These are phyloP conservation scores for Onychostoma macrolepis DNA, from an alignment of 2,113 vertebrate genomes.

Conservation along the genomic window DNA sequence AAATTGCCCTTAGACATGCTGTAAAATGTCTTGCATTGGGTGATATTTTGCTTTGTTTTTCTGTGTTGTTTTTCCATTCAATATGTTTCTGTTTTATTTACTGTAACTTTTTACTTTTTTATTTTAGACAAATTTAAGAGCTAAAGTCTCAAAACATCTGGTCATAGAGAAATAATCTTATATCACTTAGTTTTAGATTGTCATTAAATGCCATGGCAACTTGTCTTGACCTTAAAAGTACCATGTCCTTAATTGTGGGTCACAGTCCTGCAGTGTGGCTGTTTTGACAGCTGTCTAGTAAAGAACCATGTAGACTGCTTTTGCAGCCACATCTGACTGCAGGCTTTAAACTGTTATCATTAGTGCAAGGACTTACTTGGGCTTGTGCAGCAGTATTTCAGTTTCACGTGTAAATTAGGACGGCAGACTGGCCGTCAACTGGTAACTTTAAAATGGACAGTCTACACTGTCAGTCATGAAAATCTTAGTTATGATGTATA, in stretches of 20 bases:
- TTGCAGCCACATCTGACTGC: not conserved
- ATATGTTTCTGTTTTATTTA: not conserved
- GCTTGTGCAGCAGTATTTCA: not conserved
- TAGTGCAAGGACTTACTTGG: not conserved
- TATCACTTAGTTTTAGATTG: not conserved
- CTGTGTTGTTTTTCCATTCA: not conserved
- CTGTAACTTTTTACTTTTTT: no score
- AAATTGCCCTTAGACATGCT: not conserved
- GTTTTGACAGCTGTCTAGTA: constrained; percentile 2
- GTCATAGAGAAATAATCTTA: not conserved
- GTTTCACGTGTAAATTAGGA: not conserved
- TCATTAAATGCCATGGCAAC: not conserved
- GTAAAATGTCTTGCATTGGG: not conserved
- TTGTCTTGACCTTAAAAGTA: not conserved
- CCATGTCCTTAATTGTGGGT: not conserved
- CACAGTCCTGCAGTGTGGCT: not conserved
- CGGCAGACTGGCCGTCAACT: not conserved
- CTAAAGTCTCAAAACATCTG: not conserved
- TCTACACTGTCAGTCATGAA: not conserved
- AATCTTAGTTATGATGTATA: not conserved
- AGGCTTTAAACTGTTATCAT: not conserved
- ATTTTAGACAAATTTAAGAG: not conserved
- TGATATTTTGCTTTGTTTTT: not conserved
- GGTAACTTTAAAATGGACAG: not conserved
- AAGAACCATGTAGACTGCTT: not conserved